Evolutionary conservation across 2,888 invertebrate species (phyloP).

Genomic region (Sialis fuliginosa): DNA sequence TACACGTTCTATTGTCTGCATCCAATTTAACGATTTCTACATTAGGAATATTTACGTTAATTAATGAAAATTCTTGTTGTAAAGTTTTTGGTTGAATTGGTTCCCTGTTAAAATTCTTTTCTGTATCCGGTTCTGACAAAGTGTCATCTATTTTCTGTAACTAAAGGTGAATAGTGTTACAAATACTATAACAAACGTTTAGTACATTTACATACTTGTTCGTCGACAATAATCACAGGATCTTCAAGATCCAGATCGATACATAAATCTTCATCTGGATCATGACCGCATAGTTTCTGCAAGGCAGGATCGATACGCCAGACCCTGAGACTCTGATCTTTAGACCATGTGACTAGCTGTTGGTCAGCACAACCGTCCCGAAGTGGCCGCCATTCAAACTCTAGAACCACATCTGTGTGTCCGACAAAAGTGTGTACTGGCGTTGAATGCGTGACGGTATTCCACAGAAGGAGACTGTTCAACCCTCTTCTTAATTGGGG

Average conservation of each 20-base stretch:
- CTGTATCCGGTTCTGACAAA: constrained; percentile 5
- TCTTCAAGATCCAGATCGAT: constrained; percentile 7
- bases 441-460: constrained; percentile 45
- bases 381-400: constrained; percentile 84
- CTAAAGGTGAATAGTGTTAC: no score
- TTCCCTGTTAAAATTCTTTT: constrained; percentile 4
- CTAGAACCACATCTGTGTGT: constrained; percentile 83
- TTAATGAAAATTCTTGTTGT: constrained; percentile 57
- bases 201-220: neutral
- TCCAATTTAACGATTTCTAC: constrained; percentile 38
- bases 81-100: constrained; percentile 37
- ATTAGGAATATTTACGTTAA: constrained; percentile 59
- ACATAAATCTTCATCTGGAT: constrained; percentile 33
- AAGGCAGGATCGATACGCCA: constrained; percentile 80
- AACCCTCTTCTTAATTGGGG: constrained; percentile 82
- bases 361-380: constrained; percentile 38
- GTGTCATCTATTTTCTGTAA: constrained; percentile 6
- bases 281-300: constrained; percentile 63
- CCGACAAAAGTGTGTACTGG: constrained; percentile 86
- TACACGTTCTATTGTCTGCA: constrained; percentile 34
- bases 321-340: constrained; percentile 79
- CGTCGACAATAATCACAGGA: neutral
- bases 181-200: no score
- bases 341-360: constrained; percentile 87
- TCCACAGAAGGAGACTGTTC: constrained; percentile 65